phyloP scores from a whole-genome alignment of 1,140 invertebrate species.

The Tetragnatha versicolor region DNA sequence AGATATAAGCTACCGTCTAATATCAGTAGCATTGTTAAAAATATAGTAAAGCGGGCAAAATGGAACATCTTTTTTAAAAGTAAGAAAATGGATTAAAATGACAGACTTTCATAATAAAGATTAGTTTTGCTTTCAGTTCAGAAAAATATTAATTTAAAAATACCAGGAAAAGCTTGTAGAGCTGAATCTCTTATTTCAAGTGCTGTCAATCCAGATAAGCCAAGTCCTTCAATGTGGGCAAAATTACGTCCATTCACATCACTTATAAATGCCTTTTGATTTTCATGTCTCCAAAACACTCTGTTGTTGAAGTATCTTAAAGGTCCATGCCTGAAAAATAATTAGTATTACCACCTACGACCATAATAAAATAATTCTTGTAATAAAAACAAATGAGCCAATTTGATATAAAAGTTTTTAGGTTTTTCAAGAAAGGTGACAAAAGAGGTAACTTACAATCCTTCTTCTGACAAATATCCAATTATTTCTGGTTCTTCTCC shows the following conservation, averaged over 20 bases:
- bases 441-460: conserved; percentile 34
- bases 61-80: too few species aligned
- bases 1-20: too few species aligned
- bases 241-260: conserved; percentile 78
- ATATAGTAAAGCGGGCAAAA: too few species aligned
- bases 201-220: conserved; percentile 72
- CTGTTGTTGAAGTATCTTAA: conserved; percentile 80
- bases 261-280: conserved; percentile 78
- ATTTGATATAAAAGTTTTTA: background rate
- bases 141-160: too few species aligned
- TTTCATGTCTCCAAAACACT: conserved; percentile 80
- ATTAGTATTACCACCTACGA: background rate
- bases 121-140: too few species aligned
- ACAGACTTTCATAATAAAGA: too few species aligned
- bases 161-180: conserved; percentile 70
- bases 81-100: too few species aligned
- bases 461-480: conserved; percentile 23
- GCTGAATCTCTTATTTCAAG: conserved; percentile 77
- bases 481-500: conserved; percentile 15
- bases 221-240: conserved; percentile 73
- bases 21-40: too few species aligned
- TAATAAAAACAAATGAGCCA: background rate
- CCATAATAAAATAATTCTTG: background rate
- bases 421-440: background rate
- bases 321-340: conserved; percentile 64